phyloP scores from a whole-genome alignment of 2,113 vertebrate species.

The Eulacestoma nigropectus region DNA sequence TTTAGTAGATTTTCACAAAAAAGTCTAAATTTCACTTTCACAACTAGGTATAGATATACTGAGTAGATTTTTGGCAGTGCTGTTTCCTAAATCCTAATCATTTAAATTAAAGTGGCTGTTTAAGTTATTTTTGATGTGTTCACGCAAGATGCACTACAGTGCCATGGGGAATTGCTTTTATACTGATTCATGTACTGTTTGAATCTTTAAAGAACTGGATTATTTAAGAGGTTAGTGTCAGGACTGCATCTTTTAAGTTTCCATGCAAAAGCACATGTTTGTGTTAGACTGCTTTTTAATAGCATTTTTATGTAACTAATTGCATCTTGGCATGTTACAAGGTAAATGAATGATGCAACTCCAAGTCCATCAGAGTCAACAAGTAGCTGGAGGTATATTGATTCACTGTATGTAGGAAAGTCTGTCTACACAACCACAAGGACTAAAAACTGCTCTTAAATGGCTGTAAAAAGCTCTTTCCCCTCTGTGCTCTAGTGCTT shows the following conservation, averaged over 20 bases:
- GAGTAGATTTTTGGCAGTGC: neutral
- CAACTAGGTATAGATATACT: neutral
- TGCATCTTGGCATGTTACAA: neutral
- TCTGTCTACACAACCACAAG: neutral
- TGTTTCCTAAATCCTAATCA: neutral
- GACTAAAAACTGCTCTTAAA: neutral
- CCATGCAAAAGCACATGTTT: neutral
- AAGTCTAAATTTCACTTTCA: neutral
- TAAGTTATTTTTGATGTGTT: neutral
- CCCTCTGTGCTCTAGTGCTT: neutral
- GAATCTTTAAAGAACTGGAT: neutral
- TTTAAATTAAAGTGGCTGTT: neutral
- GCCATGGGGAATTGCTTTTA: neutral
- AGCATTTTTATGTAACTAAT: neutral
- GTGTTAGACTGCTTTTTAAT: neutral
- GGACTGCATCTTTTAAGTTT: neutral
- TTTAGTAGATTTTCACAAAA: neutral
- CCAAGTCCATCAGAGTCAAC: neutral
- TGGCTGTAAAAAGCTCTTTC: neutral
- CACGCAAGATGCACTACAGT: neutral
- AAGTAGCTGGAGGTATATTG: neutral
- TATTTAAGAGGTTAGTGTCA: neutral
- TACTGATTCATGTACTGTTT: neutral
- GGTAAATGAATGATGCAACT: neutral
- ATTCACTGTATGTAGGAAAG: neutral